Evolutionary conservation across 2,113 vertebrate species (phyloP).

Genomic region (Fulica atra): DNA sequence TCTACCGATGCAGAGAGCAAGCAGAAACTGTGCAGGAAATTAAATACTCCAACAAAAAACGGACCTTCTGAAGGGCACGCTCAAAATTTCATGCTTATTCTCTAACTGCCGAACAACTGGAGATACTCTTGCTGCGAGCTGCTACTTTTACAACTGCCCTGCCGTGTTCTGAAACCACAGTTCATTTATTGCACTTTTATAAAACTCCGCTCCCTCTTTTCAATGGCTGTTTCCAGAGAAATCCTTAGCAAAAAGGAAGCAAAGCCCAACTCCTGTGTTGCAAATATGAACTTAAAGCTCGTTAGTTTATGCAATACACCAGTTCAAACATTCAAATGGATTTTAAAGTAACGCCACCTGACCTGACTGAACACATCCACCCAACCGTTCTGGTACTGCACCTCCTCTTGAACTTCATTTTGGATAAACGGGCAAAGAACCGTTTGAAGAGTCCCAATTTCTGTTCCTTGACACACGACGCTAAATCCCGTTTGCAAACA

Average conservation of each 20-base stretch:
- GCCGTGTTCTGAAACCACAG: neutral
- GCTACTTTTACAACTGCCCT: neutral
- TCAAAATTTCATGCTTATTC: neutral
- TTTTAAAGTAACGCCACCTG: neutral
- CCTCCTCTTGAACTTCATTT: neutral
- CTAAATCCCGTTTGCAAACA: neutral
- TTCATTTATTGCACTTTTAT: neutral
- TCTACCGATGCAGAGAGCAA: neutral
- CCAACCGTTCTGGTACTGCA: neutral
- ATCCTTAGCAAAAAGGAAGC: neutral
- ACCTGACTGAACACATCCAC: neutral
- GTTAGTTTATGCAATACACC: neutral
- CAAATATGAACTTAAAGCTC: neutral
- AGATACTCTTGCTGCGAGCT: neutral
- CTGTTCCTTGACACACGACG: neutral
- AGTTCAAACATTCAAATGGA: neutral
- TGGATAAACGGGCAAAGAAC: neutral
- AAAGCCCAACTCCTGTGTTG: neutral
- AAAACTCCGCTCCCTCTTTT: neutral
- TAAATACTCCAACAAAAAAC: neutral
- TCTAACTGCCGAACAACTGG: neutral
- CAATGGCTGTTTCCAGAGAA: neutral
- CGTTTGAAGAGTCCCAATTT: neutral
- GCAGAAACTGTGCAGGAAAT: neutral
- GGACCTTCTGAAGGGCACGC: neutral